Evolutionary conservation across 1,140 invertebrate species (phyloP), one percentile per base, ranked within the genome.

Genomic region (Dufourea novaeangliae): DNA sequence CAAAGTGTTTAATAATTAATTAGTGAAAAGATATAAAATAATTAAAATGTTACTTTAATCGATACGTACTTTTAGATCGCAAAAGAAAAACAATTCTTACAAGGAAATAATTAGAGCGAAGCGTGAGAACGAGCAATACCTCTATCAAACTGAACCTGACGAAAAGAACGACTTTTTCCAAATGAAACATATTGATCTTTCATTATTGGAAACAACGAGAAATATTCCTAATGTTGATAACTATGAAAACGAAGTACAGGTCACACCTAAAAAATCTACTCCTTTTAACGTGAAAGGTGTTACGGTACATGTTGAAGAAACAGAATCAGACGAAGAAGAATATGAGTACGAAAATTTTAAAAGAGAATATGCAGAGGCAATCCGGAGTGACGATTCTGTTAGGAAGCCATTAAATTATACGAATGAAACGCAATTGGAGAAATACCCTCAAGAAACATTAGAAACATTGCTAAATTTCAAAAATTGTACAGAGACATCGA

Each of bases 321-420:
- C 29, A 20, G 52, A 76, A 11, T 20, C 57, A 22, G 34, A 44
- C 11, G 73, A 86, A 74, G 70, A 84, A 62, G 14, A 20, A 4
- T 90, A 90, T 52, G 82, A 91, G 64, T 88, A 88, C 46, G 79
- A 88, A 7, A 83, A 77, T 44, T 87, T 91, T 25, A 87, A 86
- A 67, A 78, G 62, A 20, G 89, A 91, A 70, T 91, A 91, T n/a
- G 71, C 88, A 44, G 76, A 86, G 20, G 79, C 89, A 66, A 54
- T 88, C 1, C 67, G 82, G 50, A 41, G 86, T 8, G 39, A 79
- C 12, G 69, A 70, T 34, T 73, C 37, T 5, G 62, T 46, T 17
- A 85, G 85, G 22, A 63, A 84, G 11, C 74, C 69, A 14, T 80
- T 80, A 22, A 88, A 90, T 78, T 87, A 87, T 44, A 91, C 86